Evolutionary conservation across 2,888 invertebrate genomes (phyloP), one percentile per base, ranked within the genome.

Genomic region (Cephus pygmeus): DNA sequence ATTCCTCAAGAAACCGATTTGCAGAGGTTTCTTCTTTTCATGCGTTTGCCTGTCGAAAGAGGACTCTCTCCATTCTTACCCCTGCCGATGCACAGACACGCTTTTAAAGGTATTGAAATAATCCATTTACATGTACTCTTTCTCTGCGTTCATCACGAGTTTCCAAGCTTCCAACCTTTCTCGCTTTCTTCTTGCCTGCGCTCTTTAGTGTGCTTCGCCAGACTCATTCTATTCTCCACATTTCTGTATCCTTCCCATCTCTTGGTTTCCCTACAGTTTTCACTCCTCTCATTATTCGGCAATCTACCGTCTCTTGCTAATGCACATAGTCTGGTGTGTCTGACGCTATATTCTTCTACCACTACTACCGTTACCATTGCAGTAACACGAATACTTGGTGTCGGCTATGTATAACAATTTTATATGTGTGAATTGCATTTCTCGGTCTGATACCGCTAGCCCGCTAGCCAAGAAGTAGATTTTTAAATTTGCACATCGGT

Each of bases 31-130:
- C 2, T 56, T 23, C 6, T 56, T 56, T 56, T 56, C 56, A 56
- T 9, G 9, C 6, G 23, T 9, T 23, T 23, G 23, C 23, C 56
- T 0, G 56, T 9, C 23, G 23, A 15, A 76, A 35, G 30, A 30
- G 71, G 23, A 75, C 30, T 15, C 4, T 33, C 23, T 9, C 12
- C 12, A n/a, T n/a, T n/a, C 35, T 34, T 56, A 40, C 23, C 71
- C 33, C 15, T 30, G 40, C 36, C 11, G 35, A 40, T 23, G 71
- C 6, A 56, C 23, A 56, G 75, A 78, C 75, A 78, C 77, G 84
- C 85, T 86, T 85, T 85, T 82, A 86, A 81, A 85, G 83, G 85
- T 86, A 86, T 87, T 87, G 85, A 86, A 87, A 86, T 84, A 85
- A 87, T 87, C 85, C 85, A 85, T 84, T 87, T 84, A 83, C 81